Conservation (phyloP, 2,113 vertebrate genomes). For the Prolemur simus region DNA sequence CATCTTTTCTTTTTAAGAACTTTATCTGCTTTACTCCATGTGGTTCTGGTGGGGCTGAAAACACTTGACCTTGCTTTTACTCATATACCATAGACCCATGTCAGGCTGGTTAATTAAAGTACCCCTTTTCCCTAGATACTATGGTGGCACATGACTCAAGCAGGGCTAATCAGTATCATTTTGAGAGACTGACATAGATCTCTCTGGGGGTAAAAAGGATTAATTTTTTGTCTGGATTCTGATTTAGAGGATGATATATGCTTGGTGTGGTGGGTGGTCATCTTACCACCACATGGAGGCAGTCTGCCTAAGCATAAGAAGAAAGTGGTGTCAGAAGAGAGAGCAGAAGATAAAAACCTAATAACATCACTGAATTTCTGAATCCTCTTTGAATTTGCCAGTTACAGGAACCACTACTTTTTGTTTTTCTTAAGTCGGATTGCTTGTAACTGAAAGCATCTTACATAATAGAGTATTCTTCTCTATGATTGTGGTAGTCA, state of each 20-base stretch:
- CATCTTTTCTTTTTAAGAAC: not conserved
- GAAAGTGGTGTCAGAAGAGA: not conserved
- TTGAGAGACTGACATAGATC: not conserved
- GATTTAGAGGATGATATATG: not conserved
- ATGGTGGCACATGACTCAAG: not conserved
- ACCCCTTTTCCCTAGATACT: not conserved
- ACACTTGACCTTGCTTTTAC: conserved; percentile 17
- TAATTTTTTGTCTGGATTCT: conserved; percentile 19
- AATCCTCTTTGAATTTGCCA: not conserved
- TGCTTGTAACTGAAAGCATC: conserved; percentile 20
- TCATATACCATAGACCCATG: not conserved
- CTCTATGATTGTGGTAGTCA: not conserved
- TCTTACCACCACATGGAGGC: not conserved
- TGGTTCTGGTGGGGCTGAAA: not conserved
- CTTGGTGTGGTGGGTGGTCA: not conserved
- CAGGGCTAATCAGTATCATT: not conserved
- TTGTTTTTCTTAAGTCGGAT: not conserved
- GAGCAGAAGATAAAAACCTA: not conserved
- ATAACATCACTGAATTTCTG: not conserved
- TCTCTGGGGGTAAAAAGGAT: not conserved
- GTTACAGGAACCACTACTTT: not conserved
- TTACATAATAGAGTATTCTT: not conserved
- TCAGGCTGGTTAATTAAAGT: not conserved
- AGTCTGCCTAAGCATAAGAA: not conserved
- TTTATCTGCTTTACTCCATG: not conserved